Evolutionary conservation across 1,140 invertebrate genomes (phyloP).

Genomic region (Potamilus streckersoni): DNA sequence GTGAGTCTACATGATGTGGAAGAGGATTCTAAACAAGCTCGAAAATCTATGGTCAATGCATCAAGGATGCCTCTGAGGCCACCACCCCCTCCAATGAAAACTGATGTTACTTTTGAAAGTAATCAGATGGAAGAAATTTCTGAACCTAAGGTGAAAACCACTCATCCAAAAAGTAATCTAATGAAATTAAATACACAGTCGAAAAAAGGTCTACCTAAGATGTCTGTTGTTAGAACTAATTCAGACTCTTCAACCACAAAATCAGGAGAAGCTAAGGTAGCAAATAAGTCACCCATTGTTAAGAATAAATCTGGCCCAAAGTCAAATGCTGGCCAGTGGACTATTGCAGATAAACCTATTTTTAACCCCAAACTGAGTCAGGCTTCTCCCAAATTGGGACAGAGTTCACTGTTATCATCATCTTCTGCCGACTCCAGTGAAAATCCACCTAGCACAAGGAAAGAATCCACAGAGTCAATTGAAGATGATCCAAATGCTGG

Average conservation of each 20-base stretch:
- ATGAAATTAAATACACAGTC: no score
- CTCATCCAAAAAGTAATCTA: no score
- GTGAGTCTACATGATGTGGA: not conserved
- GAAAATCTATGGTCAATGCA: slow-evolving; percentile 20
- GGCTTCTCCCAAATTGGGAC: not conserved
- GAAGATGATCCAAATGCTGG: slow-evolving; percentile 24
- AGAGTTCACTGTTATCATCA: not conserved
- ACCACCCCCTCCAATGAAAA: slow-evolving; percentile 10
- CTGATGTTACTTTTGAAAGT: slow-evolving; percentile 22
- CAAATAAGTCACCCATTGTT: slow-evolving; percentile 1
- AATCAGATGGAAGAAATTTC: not conserved
- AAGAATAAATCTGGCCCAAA: slow-evolving; percentile 19
- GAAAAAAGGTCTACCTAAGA: no score
- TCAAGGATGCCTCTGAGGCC: slow-evolving; percentile 19
- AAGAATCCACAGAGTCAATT: slow-evolving; percentile 26
- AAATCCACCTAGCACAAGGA: not conserved
- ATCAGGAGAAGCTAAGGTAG: not conserved
- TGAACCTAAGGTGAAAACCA: no score
- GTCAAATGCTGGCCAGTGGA: not conserved
- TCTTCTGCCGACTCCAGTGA: not conserved
- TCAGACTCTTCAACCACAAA: not conserved
- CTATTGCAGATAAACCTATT: slow-evolving; percentile 12
- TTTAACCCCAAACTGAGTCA: slow-evolving; percentile 24
- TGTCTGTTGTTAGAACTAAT: no score
- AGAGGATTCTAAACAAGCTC: not conserved